phyloP scores from a whole-genome alignment of 2,113 vertebrate genomes.

The Cryptotis parvus region DNA sequence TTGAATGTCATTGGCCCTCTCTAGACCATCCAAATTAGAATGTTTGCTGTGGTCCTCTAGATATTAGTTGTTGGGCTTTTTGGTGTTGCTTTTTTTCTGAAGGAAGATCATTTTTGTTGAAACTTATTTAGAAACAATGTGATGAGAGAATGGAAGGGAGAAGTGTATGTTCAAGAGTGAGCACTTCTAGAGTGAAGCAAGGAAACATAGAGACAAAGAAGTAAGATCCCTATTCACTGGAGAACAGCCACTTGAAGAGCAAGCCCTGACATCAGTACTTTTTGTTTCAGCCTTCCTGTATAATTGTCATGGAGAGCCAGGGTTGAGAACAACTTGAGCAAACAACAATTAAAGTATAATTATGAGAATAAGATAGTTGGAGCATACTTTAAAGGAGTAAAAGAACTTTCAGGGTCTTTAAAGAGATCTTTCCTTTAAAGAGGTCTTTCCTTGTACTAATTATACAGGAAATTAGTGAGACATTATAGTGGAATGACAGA shows the following conservation, averaged over 20 bases:
- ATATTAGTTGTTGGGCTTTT: too few species aligned
- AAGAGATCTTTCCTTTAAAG: neutral
- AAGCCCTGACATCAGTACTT: neutral
- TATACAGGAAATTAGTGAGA: neutral
- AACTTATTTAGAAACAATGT: too few species aligned
- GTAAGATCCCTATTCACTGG: too few species aligned
- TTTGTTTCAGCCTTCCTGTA: neutral
- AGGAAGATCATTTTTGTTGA: too few species aligned
- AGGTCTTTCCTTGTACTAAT: neutral
- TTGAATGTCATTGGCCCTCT: neutral
- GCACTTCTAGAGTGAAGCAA: too few species aligned
- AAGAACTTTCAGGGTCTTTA: neutral
- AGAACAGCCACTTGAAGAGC: too few species aligned
- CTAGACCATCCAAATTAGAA: neutral
- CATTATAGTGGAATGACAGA: neutral
- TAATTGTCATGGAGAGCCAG: neutral
- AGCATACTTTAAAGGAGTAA: neutral
- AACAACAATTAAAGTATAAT: neutral
- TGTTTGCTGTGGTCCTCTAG: neutral
- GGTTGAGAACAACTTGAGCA: neutral
- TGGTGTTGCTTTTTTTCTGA: too few species aligned
- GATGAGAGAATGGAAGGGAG: too few species aligned
- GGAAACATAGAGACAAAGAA: too few species aligned
- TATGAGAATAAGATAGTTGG: neutral
- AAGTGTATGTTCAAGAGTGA: too few species aligned